phyloP scores from a whole-genome alignment of 2,797 vertebrate genomes.

The Bradypodion ventrale region DNA sequence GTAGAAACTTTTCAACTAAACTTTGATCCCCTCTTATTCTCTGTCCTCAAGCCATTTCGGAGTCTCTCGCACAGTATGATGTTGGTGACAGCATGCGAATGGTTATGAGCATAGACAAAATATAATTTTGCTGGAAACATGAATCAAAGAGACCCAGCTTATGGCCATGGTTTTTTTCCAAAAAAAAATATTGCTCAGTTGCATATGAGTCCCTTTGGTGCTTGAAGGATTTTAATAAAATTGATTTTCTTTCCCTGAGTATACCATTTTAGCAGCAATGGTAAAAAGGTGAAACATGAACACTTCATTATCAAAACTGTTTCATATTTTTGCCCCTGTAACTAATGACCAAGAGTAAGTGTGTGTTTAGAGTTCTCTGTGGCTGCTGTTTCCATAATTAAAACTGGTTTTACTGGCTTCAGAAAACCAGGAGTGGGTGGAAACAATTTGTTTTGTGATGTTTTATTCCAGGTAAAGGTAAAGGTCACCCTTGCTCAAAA shows the following conservation, averaged over 20 bases:
- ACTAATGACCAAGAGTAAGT: conserved; percentile 94
- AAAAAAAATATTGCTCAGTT: conserved; percentile 98
- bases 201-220: conserved; percentile 95
- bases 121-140: conserved; percentile 71
- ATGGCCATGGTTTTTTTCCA: conserved; percentile 92
- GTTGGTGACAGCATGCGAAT: not conserved
- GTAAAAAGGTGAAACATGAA: conserved; percentile 99
- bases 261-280: conserved; percentile 95
- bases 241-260: conserved; percentile 92
- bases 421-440: conserved; percentile 87
- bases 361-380: conserved; percentile 92
- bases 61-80: not conserved
- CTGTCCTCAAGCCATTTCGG: not conserved
- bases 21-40: not conserved
- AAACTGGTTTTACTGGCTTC: conserved; percentile 91
- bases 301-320: conserved; percentile 96
- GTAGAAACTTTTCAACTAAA: not conserved
- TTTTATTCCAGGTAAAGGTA: too few relatives aligned
- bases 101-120: not conserved
- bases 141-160: conserved; percentile 86
- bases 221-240: conserved; percentile 98
- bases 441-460: conserved; percentile 79
- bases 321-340: conserved; percentile 90
- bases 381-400: conserved; percentile 98
- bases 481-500: too few relatives aligned